Evolutionary conservation across 2,113 vertebrate species (phyloP).

Genomic region (Elachura formosa): DNA sequence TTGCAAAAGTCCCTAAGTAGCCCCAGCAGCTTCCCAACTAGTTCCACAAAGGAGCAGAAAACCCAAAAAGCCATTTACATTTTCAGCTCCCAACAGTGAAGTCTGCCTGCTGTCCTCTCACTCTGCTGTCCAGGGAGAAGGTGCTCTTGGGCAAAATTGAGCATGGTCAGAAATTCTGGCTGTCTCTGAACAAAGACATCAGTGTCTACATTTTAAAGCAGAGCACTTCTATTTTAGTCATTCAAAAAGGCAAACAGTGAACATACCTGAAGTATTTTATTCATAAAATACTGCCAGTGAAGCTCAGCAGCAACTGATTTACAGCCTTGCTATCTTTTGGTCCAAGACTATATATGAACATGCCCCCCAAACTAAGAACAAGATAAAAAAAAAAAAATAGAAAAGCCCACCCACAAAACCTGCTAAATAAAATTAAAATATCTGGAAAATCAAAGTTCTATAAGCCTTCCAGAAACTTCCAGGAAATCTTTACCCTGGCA

Average conservation of each 20-base stretch:
- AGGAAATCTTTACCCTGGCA: background rate
- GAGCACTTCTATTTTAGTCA: background rate
- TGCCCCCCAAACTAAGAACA: background rate
- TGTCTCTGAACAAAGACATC: background rate
- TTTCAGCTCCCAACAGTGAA: background rate
- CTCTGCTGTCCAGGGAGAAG: background rate
- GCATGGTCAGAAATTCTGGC: background rate
- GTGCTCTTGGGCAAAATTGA: background rate
- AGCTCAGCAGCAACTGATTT: background rate
- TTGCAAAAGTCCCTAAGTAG: background rate
- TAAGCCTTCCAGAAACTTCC: background rate
- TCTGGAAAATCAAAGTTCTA: background rate
- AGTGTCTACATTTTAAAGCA: background rate
- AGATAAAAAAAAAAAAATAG: background rate
- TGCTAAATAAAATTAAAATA: background rate
- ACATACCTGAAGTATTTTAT: background rate
- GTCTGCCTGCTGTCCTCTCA: background rate
- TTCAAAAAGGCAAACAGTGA: background rate
- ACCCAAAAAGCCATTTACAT: fast-evolving
- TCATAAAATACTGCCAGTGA: background rate
- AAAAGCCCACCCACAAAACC: background rate
- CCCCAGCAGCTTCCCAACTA: background rate
- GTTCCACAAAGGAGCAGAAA: background rate
- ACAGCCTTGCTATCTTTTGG: background rate
- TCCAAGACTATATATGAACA: background rate